Evolutionary conservation across 1,140 invertebrate species (phyloP).

Genomic region (Oppia nitens): DNA sequence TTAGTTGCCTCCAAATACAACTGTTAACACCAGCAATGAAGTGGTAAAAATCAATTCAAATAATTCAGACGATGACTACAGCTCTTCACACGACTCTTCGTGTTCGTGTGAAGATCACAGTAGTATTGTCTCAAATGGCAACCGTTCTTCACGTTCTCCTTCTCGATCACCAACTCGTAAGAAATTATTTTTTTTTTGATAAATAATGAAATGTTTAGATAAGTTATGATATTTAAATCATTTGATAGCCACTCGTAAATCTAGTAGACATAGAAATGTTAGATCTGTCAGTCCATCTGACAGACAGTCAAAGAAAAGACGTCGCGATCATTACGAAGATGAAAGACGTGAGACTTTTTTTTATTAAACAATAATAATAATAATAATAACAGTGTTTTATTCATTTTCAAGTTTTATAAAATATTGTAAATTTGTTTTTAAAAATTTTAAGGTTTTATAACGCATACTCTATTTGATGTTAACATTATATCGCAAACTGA

Average conservation of each 20-base stretch:
- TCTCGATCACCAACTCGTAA: constrained; percentile 10
- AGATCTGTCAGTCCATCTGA: neutral
- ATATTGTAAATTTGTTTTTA: neutral
- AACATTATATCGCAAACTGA: too few species aligned
- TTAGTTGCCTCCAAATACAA: too few species aligned
- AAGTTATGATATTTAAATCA: neutral
- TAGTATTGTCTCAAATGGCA: constrained; percentile 2
- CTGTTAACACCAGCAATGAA: too few species aligned
- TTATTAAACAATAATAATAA: too few species aligned
- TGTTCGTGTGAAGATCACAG: constrained; percentile 19
- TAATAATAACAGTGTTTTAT: too few species aligned
- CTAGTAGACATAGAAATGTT: neutral
- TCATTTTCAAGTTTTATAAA: too few species aligned
- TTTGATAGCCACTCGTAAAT: neutral
- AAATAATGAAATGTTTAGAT: neutral
- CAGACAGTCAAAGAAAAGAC: neutral
- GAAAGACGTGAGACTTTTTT: neutral
- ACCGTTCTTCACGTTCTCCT: constrained; percentile 4
- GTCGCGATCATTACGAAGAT: neutral
- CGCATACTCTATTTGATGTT: too few species aligned
- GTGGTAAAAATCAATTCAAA: too few species aligned
- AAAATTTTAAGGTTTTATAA: too few species aligned
- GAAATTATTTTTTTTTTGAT: too few species aligned
- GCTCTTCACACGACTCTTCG: constrained; percentile 1
- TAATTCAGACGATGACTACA: neutral